Conservation (phyloP, 2,888 invertebrate species). For the Lycophotia porphyrea region DNA sequence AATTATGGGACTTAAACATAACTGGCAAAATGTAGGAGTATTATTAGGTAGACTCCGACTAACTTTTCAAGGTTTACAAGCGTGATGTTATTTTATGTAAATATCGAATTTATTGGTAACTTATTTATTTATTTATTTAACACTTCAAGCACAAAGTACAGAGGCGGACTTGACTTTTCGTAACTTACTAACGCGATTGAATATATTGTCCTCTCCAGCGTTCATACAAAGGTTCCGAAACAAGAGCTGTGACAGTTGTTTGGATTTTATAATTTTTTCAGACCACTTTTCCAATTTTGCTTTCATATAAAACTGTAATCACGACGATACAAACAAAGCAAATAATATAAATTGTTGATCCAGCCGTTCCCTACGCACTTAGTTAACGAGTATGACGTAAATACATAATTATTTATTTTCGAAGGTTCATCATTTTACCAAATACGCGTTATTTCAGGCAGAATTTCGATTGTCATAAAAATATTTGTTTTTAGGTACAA, state of each 20-base stretch:
- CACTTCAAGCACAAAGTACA: no score
- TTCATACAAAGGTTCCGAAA: neutral
- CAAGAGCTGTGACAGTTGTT: no score
- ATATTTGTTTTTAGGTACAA: constrained; percentile 6
- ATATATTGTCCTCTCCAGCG: neutral
- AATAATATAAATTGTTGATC: neutral
- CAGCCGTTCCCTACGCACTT: neutral
- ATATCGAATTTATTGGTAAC: neutral
- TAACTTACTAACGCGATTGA: neutral
- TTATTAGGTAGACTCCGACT: neutral
- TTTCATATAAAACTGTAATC: neutral
- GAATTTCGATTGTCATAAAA: neutral
- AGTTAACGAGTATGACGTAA: neutral
- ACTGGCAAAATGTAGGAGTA: neutral
- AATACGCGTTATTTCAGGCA: neutral
- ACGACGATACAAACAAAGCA: neutral
- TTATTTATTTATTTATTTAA: no score
- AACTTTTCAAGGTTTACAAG: neutral
- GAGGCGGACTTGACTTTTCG: no score
- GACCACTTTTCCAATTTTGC: neutral
- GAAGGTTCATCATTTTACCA: neutral
- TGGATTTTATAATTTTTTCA: no score
- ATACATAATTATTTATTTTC: neutral
- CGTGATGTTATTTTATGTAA: neutral
- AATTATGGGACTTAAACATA: neutral